Percentiles rank a stretch among this genome's conserved stretches.
Conservation (phyloP, 2,888 invertebrate genomes). For the Empis livida region DNA sequence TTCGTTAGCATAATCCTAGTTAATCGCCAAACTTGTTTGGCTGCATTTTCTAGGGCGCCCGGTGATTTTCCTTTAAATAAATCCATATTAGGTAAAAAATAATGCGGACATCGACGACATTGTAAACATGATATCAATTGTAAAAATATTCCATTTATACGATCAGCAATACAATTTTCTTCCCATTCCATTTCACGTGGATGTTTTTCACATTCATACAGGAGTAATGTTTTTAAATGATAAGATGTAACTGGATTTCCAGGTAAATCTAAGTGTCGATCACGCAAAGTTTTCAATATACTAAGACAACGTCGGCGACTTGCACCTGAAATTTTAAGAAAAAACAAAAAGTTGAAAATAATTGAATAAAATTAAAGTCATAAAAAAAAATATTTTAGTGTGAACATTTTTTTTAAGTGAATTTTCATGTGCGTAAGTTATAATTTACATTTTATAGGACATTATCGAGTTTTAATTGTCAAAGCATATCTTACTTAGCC, state of each 20-base stretch:
- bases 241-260: conserved; percentile 86
- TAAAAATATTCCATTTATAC: conserved; percentile 86
- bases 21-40: conserved; percentile 87
- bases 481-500: too few species aligned
- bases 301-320: conserved; percentile 79
- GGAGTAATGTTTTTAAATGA: conserved; percentile 77
- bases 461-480: too few species aligned
- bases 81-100: conserved; percentile 88
- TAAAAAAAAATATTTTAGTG: not conserved
- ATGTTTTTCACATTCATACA: conserved; percentile 96
- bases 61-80: conserved; percentile 87
- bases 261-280: conserved; percentile 77
- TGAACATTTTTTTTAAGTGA: not conserved
- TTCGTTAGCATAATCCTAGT: conserved; percentile 87
- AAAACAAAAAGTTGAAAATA: conserved; percentile 1
- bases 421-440: not conserved
- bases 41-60: conserved; percentile 81
- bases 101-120: conserved; percentile 89
- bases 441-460: too few species aligned
- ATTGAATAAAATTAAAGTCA: not conserved
- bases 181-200: conserved; percentile 91
- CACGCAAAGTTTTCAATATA: conserved; percentile 79
- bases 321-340: conserved; percentile 39
- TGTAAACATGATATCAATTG: conserved; percentile 92
- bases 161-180: conserved; percentile 79